Base-by-base conservation (phyloP, 2,113 vertebrate species). In the Eleginops maclovinus region DNA sequence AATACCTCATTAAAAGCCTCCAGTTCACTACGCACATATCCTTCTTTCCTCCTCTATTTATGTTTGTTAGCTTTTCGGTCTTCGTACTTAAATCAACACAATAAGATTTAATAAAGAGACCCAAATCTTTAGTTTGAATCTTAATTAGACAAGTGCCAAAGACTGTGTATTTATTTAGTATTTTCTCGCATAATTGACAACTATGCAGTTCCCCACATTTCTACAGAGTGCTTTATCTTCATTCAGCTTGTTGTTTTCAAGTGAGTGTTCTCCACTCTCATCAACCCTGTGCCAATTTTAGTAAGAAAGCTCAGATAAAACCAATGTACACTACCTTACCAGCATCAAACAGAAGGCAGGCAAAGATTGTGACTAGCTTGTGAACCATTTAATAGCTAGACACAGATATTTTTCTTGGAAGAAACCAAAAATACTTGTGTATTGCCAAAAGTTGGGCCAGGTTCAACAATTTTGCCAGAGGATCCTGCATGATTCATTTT, bases 41-140 rank as follows among this genome's bases (percentile, higher is more conserved):
- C 49, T 28, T 21, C 22, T 41, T 1, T 69, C 14, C 31, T 36
- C 26, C n/a, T 46, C 55, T 21, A 3, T 8, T 55, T 36, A 31
- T 46, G 58, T 65, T 21, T 13, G 26, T 24, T 28, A 61, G 9
- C 36, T 43, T 21, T 51, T 58, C 6, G 0, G 53, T 51, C 47
- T 79, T 50, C 58, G 24, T 28, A 19, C 13, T 54, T 41, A 26
- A 60, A 28, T 50, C 24, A 74, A 56, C 46, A 19, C 49, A 22
- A 11, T 28, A 15, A 41, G 26, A 17, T 53, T 17, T 17, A 4
- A 53, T 68, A 40, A 67, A 62, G 40, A 55, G 9, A 36, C 15
- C 41, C 22, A 69, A n/a, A 47, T 14, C 47, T 60, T 59, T 17
- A 43, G 21, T 54, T 49, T 58, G 2, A 22, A 59, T 56, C 53